Base-by-base conservation (phyloP, 2,888 invertebrate genomes). In the Cataglyphis albicans region DNA sequence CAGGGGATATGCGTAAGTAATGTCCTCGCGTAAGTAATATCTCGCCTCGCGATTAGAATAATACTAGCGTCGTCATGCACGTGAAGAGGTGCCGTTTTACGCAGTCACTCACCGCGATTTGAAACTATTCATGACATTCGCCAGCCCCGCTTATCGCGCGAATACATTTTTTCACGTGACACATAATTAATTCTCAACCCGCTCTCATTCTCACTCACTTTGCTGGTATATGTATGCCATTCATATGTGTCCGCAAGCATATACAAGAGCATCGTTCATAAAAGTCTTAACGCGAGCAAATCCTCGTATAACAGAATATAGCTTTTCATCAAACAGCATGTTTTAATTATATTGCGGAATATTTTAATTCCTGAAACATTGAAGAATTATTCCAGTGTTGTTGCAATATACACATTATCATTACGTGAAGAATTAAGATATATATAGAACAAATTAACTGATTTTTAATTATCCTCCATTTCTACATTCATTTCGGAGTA, bases 151-250 rank as follows among this genome's bases (percentile, higher is more conserved):
- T 70, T 78, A 76, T 76, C 72, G 59, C 44, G 44, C 35, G 57
- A 59, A 78, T 70, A 18, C 32, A 18, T 44, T 78, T 55, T 78
- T 44, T 63, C 25, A 25, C 35, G 18, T 78, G 70, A 78, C 70
- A 59, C 32, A 59, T 25, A 70, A 78, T 78, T 78, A 78, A 68
- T 68, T 52, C 32, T 52, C n/a, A 52, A 78, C 18, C 32, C 41
- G 21, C 7, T 41, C 21, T 21, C 21, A 21, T 21, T 21, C 21
- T 21, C 9, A 6, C 7, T 1, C 32, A 70, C 57, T 70, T 68
- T 32, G 9, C 15, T 29, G 41, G 12, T 48, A 7, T 18, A 12
- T 12, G 44, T 9, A 44, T 25, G 5, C 4, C 4, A 76, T 68
- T 35, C 41, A 38, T 70, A 70, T 29, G 72, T 21, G 21, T 70